These are phyloP conservation scores for Nothoprocta pentlandii DNA, from an alignment of 2,113 vertebrate species.

Conservation along the genomic window DNA sequence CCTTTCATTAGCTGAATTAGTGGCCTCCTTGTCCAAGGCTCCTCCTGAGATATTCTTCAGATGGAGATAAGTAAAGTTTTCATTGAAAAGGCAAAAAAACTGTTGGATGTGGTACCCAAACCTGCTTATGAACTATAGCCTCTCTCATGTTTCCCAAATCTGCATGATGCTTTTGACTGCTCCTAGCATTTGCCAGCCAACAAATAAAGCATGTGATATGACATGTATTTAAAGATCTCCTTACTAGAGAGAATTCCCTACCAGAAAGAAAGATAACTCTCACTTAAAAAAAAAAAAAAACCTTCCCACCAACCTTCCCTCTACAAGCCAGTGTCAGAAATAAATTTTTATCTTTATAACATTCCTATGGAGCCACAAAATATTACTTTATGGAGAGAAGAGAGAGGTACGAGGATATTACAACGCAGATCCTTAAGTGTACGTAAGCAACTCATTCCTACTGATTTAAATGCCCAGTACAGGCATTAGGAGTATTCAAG, in stretches of 20 bases:
- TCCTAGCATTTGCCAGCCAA: not conserved
- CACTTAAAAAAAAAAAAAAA: not conserved
- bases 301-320: too few species aligned
- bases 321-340: not conserved
- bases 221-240: not conserved
- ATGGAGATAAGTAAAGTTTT: not conserved
- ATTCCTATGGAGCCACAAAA: not conserved
- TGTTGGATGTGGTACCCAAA: not conserved
- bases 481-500: not conserved
- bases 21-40: not conserved
- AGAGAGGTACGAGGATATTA: not conserved
- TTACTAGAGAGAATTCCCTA: not conserved
- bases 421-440: not conserved
- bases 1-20: not conserved
- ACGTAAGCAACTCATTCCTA: not conserved
- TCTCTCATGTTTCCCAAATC: not conserved
- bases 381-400: not conserved
- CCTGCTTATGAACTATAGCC: not conserved
- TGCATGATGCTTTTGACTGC: not conserved
- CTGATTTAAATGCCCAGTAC: rapidly evolving
- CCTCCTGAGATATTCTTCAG: not conserved
- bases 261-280: not conserved
- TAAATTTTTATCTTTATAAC: not conserved
- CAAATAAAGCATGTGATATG: not conserved
- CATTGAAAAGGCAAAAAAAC: conserved; percentile 7